Conservation (phyloP, 2,888 invertebrate genomes). For the Standfussiana lucernea region DNA sequence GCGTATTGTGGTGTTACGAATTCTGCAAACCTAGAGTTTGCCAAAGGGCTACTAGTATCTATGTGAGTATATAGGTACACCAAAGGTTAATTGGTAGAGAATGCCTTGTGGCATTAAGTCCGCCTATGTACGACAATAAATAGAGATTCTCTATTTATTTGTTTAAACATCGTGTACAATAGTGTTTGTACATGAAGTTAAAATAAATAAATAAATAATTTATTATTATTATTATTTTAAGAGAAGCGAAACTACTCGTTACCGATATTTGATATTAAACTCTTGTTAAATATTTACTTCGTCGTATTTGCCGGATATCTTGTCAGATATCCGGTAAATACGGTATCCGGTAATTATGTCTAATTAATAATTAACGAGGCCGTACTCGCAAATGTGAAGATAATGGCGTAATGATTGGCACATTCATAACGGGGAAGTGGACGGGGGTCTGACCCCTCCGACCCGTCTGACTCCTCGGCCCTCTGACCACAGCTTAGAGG, state of each 20-base stretch:
- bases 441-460: background rate
- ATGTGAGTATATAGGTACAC: no score
- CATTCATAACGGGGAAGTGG: background rate
- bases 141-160: no score
- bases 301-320: conserved; percentile 5
- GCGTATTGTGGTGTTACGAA: no score
- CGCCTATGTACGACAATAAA: no score
- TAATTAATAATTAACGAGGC: conserved; percentile 15
- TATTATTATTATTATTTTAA: background rate
- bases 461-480: background rate
- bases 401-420: conserved; percentile 1
- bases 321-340: no score
- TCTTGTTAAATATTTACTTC: background rate
- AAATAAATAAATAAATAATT: background rate
- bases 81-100: no score
- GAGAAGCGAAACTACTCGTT: background rate
- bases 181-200: no score
- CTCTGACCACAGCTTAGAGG: background rate
- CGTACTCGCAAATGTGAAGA: background rate
- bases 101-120: no score
- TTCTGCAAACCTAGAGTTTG: no score
- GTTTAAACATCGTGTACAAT: no score
- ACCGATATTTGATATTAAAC: background rate
- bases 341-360: no score
- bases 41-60: no score